Percentiles rank a stretch among this genome's conserved stretches.
These are phyloP conservation scores for Aegithalos caudatus DNA, from an alignment of 2,113 vertebrate genomes.

Conservation along the genomic window DNA sequence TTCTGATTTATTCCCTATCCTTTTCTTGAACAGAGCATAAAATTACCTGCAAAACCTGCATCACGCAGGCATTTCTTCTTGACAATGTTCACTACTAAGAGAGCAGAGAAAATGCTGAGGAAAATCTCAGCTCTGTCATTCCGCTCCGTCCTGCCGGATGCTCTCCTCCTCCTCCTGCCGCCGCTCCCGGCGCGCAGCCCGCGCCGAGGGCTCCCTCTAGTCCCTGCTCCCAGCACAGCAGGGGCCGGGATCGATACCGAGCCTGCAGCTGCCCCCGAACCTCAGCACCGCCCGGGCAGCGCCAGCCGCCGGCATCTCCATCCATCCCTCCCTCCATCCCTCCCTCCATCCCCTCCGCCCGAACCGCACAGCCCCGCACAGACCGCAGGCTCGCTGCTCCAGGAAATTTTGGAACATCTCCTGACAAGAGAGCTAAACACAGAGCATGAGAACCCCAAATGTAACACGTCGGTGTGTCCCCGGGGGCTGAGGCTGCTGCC, in stretches of 20 bases:
- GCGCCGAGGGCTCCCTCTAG: conserved; percentile 76
- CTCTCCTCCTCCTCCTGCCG: neutral
- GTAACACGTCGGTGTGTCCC: neutral
- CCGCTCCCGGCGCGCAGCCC: neutral
- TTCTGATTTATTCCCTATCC: neutral
- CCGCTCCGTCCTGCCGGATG: neutral
- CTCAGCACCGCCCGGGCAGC: neutral
- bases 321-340: accelerated
- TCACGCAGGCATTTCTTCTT: neutral
- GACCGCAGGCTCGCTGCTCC: neutral
- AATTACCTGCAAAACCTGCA: neutral
- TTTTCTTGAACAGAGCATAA: neutral
- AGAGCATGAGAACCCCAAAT: neutral
- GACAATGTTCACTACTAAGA: neutral
- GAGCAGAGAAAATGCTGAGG: neutral
- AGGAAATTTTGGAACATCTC: neutral
- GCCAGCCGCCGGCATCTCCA: neutral
- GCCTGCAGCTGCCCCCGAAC: neutral
- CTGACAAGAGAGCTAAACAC: neutral
- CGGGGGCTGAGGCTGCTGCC: neutral
- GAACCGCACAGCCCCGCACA: too few species aligned
- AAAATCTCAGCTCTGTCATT: neutral
- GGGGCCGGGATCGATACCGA: neutral
- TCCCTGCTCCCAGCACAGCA: conserved; percentile 50
- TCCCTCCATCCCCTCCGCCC: neutral